Conservation (phyloP, 2,888 invertebrate genomes). For the Eupithecia dodoneata region DNA sequence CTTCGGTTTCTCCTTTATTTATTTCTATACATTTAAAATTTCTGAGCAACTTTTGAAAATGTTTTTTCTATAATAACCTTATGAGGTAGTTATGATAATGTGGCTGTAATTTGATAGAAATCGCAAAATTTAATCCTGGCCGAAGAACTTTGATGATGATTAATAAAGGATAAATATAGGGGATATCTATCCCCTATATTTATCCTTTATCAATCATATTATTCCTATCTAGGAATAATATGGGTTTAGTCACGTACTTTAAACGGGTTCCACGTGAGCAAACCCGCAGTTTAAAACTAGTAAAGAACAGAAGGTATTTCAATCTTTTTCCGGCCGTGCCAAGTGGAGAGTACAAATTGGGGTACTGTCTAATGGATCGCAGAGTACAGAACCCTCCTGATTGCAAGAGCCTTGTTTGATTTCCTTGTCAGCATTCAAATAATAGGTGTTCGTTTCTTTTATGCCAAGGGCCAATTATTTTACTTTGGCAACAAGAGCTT, state of each 20-base stretch:
- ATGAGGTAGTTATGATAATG: no score
- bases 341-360: constrained; percentile 62
- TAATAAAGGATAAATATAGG: neutral
- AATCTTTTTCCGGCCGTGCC: constrained; percentile 50
- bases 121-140: neutral
- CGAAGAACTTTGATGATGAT: neutral
- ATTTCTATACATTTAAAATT: no score
- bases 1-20: neutral
- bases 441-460: constrained; percentile 31
- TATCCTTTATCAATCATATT: neutral
- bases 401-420: constrained; percentile 58
- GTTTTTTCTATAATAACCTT: neutral
- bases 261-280: neutral
- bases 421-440: constrained; percentile 59
- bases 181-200: no score
- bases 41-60: neutral
- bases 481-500: neutral
- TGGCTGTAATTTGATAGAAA: neutral
- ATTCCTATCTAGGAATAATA: no score
- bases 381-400: constrained; percentile 54
- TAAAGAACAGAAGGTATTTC: constrained; percentile 51
- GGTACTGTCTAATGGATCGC: constrained; percentile 67
- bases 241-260: neutral
- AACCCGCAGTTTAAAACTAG: neutral
- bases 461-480: constrained; percentile 2